phyloP scores from a whole-genome alignment of 37 sponge, comb jelly and placozoan species.

The Theonella swinhoei region DNA sequence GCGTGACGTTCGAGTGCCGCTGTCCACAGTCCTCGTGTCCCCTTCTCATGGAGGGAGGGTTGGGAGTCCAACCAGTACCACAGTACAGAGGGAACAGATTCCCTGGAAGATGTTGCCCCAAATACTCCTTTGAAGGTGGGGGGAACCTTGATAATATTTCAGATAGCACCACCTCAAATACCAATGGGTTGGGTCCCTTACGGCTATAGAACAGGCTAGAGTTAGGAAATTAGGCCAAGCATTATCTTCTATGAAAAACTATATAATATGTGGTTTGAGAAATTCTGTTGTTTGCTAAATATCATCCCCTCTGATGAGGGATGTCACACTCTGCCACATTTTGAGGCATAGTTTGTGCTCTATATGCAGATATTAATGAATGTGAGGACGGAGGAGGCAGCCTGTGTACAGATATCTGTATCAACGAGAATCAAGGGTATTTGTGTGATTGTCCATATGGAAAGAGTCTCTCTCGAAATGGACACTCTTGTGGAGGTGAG shows the following conservation, averaged over 20 bases:
- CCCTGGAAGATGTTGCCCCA: slow-evolving; percentile 85
- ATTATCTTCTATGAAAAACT: too few relatives aligned
- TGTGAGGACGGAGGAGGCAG: slow-evolving; percentile 37
- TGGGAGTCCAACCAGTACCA: slow-evolving; percentile 72
- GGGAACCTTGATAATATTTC: not conserved
- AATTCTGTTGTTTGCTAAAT: too few relatives aligned
- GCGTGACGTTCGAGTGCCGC: slow-evolving; percentile 74
- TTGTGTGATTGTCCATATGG: slow-evolving; percentile 64
- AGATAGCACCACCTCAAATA: too few relatives aligned
- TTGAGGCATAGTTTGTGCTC: too few relatives aligned
- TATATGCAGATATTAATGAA: slow-evolving; percentile 78
- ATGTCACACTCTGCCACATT: too few relatives aligned
- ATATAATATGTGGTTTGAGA: too few relatives aligned
- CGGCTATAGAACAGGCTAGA: too few relatives aligned
- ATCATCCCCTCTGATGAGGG: not conserved
- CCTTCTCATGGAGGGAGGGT: slow-evolving; percentile 66
- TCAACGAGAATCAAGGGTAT: slow-evolving; percentile 41
- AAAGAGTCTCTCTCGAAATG: slow-evolving; percentile 56
- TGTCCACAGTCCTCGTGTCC: slow-evolving; percentile 81
- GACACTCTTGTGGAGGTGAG: slow-evolving; percentile 77
- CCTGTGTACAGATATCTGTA: slow-evolving; percentile 61
- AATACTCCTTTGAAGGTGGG: slow-evolving; percentile 66
- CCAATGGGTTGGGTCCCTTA: not conserved
- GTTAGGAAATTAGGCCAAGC: too few relatives aligned
- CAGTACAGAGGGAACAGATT: slow-evolving; percentile 56